Percentiles rank a stretch among this genome's conserved stretches.
Conservation (phyloP, 2,113 vertebrate genomes). For the Bubo blakistoni region DNA sequence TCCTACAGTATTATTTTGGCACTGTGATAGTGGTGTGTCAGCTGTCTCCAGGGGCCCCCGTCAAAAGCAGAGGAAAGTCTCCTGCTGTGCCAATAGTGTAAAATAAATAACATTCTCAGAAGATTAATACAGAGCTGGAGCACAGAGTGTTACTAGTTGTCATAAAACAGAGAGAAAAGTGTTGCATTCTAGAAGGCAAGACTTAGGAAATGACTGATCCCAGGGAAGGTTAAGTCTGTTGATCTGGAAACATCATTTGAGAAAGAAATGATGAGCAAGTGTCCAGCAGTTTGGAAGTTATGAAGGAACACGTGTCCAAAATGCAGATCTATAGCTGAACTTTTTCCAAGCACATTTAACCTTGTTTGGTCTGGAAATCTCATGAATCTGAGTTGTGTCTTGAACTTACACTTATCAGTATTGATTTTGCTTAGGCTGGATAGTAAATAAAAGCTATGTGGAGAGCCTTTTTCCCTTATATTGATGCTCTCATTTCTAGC, state of each 20-base stretch:
- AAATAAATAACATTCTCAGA: constrained; percentile 54
- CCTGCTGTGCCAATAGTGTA: constrained; percentile 22
- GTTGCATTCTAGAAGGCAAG: constrained; percentile 24
- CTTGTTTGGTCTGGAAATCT: constrained; percentile 23
- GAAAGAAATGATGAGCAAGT: constrained; percentile 38
- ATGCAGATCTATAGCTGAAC: neutral
- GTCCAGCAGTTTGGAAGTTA: constrained; percentile 10
- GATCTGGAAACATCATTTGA: constrained; percentile 46
- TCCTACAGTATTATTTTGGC: neutral
- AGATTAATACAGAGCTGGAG: constrained; percentile 50
- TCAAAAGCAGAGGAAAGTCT: constrained; percentile 40
- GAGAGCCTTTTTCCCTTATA: neutral
- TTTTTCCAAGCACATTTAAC: constrained; percentile 9
- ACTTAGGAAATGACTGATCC: constrained; percentile 27
- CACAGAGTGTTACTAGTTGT: constrained; percentile 48
- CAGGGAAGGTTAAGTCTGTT: constrained; percentile 8
- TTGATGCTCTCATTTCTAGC: neutral
- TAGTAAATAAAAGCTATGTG: neutral
- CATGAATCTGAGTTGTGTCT: neutral
- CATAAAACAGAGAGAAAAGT: constrained; percentile 47
- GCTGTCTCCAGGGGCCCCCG: neutral
- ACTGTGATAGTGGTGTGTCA: neutral
- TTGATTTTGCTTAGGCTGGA: neutral
- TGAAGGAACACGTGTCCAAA: neutral
- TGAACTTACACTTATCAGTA: neutral